Conservation (phyloP, 2,113 vertebrate species). For the Acinonyx jubatus region DNA sequence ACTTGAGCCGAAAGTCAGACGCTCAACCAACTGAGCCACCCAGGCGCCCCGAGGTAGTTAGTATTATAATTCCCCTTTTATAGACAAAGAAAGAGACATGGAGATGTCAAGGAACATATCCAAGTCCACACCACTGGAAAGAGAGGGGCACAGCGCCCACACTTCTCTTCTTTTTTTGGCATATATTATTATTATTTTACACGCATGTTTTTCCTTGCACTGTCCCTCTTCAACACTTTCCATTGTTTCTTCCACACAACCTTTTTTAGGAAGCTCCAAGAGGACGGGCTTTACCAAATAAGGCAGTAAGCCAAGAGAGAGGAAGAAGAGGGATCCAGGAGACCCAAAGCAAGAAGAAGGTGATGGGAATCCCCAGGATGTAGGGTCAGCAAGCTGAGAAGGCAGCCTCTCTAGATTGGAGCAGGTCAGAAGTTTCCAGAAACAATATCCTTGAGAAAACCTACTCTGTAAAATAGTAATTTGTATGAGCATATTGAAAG, state of each 20-base stretch:
- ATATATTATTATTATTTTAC: background rate
- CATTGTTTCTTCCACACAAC: background rate
- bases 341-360: background rate
- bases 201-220: background rate
- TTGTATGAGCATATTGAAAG: background rate
- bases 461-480: background rate
- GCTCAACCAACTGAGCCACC: too few species aligned
- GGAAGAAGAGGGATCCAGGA: background rate
- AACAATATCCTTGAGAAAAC: background rate
- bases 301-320: background rate
- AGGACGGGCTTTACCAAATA: background rate
- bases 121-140: background rate
- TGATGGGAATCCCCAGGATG: background rate
- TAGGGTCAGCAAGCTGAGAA: background rate
- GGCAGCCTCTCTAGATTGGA: background rate
- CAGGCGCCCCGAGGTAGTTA: background rate
- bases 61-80: background rate
- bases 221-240: background rate
- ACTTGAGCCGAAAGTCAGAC: too few species aligned
- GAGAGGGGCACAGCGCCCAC: background rate
- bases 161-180: background rate
- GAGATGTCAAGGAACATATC: background rate
- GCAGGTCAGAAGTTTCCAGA: background rate
- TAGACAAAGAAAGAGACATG: background rate
- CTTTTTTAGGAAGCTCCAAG: background rate